Evolutionary conservation across 1,140 invertebrate genomes (phyloP).

Genomic region (Drosophila grimshawi): DNA sequence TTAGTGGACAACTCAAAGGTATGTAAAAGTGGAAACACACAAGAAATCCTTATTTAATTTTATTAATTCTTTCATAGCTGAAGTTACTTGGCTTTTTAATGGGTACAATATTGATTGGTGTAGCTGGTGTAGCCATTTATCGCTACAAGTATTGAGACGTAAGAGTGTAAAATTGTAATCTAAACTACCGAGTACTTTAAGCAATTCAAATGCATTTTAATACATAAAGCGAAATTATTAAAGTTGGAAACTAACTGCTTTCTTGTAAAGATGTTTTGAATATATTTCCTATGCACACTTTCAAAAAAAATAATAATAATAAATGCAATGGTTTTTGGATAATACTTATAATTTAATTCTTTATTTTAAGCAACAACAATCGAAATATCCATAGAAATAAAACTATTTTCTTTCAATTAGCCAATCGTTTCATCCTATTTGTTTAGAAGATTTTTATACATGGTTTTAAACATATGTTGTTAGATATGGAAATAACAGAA

Average conservation of each 20-base stretch:
- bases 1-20: constrained; percentile 78
- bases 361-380: constrained; percentile 53
- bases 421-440: no score
- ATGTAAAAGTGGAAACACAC: neutral
- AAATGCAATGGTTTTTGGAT: constrained; percentile 68
- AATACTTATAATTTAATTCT: constrained; percentile 56
- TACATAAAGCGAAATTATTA: constrained; percentile 66
- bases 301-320: constrained; percentile 45
- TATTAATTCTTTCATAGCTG: constrained; percentile 82
- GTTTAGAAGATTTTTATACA: no score
- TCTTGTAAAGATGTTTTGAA: constrained; percentile 55
- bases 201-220: constrained; percentile 71
- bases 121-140: constrained; percentile 87
- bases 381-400: constrained; percentile 25
- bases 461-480: no score
- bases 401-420: neutral
- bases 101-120: constrained; percentile 86
- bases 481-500: no score
- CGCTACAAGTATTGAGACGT: constrained; percentile 85
- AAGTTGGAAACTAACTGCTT: constrained; percentile 63
- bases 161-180: constrained; percentile 6
- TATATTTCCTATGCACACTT: constrained; percentile 57
- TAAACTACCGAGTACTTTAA: constrained; percentile 57
- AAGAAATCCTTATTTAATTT: neutral
- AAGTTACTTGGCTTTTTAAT: constrained; percentile 86